Conservation (phyloP, 1,140 invertebrate species). For the Lithobius niger region DNA sequence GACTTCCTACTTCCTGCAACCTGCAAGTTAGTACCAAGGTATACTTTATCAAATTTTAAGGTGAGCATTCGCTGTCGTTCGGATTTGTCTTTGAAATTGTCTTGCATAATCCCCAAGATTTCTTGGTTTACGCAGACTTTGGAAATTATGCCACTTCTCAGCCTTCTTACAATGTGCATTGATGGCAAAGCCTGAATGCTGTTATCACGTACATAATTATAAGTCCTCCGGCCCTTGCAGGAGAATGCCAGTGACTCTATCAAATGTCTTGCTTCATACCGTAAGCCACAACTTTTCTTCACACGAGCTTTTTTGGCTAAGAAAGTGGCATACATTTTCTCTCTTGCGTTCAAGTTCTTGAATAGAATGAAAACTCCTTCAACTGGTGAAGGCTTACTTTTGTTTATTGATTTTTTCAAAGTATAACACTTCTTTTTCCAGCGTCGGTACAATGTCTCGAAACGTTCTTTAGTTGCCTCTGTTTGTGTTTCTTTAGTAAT, state of each 20-base stretch:
- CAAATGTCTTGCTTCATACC: not conserved
- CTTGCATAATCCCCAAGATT: not conserved
- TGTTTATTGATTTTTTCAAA: not conserved
- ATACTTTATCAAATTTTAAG: not conserved
- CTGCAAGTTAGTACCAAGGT: not conserved
- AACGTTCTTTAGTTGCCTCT: not conserved
- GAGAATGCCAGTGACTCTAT: not conserved
- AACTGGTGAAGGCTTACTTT: not conserved
- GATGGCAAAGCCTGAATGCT: not conserved
- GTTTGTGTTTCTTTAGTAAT: not conserved
- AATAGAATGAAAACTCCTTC: not conserved
- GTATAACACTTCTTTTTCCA: not conserved
- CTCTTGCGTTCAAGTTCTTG: not conserved
- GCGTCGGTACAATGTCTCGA: not conserved
- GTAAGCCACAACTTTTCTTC: not conserved
- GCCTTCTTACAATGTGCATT: not conserved
- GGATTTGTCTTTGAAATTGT: not conserved
- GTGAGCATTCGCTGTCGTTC: not conserved
- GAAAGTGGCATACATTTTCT: not conserved
- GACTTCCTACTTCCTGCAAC: not conserved
- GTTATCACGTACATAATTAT: not conserved
- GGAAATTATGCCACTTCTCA: not conserved
- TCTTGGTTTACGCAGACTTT: not conserved
- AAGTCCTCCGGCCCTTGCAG: not conserved
- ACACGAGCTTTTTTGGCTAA: not conserved